Conservation (phyloP, 2,797 vertebrate species). For the Mormyrops boulengeri region DNA sequence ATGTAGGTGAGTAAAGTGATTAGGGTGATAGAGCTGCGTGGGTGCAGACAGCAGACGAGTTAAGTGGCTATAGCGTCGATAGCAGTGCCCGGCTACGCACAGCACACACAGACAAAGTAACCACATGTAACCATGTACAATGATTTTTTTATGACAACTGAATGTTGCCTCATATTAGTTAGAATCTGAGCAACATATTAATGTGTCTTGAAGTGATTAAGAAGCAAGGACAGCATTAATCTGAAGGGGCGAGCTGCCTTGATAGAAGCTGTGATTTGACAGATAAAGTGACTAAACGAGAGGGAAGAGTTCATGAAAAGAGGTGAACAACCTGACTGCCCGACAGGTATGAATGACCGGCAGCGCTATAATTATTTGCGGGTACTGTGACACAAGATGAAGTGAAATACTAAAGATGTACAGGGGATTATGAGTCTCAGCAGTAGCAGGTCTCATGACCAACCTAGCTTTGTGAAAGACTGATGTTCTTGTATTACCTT, state of each 20-base stretch:
- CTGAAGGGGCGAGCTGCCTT: neutral
- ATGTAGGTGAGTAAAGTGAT: neutral
- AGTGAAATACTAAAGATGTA: conserved; percentile 3
- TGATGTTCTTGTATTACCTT: neutral
- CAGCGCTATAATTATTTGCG: neutral
- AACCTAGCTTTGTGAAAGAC: neutral
- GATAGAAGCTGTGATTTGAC: neutral
- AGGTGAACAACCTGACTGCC: neutral
- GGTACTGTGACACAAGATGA: neutral
- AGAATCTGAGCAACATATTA: conserved; percentile 17
- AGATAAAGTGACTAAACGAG: neutral
- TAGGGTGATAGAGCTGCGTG: neutral
- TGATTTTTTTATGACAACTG: conserved; percentile 15
- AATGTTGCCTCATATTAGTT: conserved; percentile 5
- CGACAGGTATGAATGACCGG: neutral
- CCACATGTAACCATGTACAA: conserved; percentile 15
- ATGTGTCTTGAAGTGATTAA: conserved; percentile 20
- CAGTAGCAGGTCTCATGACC: neutral
- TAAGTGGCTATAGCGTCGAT: neutral
- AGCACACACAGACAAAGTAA: conserved; percentile 4
- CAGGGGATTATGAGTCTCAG: neutral
- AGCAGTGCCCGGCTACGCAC: neutral
- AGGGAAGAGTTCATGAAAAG: neutral
- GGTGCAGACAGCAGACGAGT: neutral
- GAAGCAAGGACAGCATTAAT: conserved; percentile 11